A percentile compares a stretch with the other conserved stretches of the same genome.
These are phyloP conservation scores for Anthoscopus minutus DNA, from an alignment of 2,113 vertebrate genomes.

Conservation along the genomic window DNA sequence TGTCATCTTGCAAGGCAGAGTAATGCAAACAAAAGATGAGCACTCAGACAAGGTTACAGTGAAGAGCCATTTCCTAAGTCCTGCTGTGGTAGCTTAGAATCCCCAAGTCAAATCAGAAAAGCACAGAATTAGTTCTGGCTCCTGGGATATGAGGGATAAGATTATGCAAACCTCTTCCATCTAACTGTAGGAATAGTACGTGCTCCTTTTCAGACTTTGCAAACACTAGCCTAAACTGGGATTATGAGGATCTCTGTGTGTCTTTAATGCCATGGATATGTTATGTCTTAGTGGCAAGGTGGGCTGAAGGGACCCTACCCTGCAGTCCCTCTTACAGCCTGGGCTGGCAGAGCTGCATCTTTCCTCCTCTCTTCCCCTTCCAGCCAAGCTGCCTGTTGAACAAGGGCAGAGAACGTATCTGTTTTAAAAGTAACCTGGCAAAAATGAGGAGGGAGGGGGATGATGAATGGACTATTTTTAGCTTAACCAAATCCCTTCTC, in stretches of 20 bases:
- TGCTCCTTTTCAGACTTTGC: neutral
- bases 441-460: neutral
- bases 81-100: neutral
- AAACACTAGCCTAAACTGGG: neutral
- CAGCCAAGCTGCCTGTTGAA: neutral
- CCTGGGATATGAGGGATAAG: neutral
- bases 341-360: neutral
- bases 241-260: neutral
- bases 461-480: neutral
- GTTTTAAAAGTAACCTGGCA: neutral
- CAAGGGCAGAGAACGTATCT: neutral
- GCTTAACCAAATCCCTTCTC: neutral
- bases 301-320: neutral
- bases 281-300: neutral
- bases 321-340: neutral
- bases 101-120: constrained; percentile 38
- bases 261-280: neutral
- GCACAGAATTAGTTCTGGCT: constrained; percentile 16
- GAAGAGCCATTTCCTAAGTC: constrained; percentile 17
- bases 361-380: neutral
- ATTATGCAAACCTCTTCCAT: constrained; percentile 6
- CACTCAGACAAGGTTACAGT: constrained; percentile 26
- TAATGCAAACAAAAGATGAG: constrained; percentile 50
- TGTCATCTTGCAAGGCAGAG: constrained; percentile 55
- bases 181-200: neutral